A percentile compares a stretch with the other conserved stretches of the same genome.
phyloP scores from a whole-genome alignment of 2,797 vertebrate genomes.

The Tenualosa ilisha region DNA sequence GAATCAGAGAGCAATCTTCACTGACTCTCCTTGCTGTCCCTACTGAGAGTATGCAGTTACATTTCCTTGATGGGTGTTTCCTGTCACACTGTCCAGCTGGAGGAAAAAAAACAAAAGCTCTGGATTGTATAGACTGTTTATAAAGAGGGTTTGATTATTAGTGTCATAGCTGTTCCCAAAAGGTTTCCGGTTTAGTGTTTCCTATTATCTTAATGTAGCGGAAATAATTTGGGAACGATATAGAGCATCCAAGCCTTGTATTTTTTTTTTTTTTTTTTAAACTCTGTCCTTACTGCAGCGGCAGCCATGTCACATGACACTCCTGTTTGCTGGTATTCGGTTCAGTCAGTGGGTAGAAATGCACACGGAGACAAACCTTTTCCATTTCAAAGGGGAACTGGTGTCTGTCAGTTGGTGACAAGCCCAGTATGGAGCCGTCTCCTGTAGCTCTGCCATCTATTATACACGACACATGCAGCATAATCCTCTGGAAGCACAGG shows the following conservation, averaged over 20 bases:
- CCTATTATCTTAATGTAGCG: too few species aligned
- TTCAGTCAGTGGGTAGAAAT: too few species aligned
- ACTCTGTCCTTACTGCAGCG: too few species aligned
- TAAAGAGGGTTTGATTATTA: too few species aligned
- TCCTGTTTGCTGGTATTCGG: neutral
- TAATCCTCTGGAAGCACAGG: constrained; percentile 53
- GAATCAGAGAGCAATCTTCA: neutral
- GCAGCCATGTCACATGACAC: neutral
- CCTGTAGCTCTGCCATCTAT: constrained; percentile 62
- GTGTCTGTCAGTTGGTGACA: constrained; percentile 42
- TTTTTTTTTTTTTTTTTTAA: too few species aligned
- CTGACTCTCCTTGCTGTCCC: neutral
- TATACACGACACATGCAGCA: constrained; percentile 58
- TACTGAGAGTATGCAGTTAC: neutral
- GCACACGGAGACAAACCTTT: neutral
- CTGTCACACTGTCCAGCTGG: neutral
- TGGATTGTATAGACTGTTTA: too few species aligned
- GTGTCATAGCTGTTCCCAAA: too few species aligned
- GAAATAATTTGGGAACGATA: too few species aligned
- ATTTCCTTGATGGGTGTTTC: neutral
- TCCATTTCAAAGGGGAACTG: constrained; percentile 22
- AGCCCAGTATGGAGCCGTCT: constrained; percentile 47
- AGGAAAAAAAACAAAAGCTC: too few species aligned
- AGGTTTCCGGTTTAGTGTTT: too few species aligned
- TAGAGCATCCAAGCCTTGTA: too few species aligned